These are phyloP conservation scores for Myotis yumanensis DNA, from an alignment of 2,113 vertebrate species.

Conservation along the genomic window DNA sequence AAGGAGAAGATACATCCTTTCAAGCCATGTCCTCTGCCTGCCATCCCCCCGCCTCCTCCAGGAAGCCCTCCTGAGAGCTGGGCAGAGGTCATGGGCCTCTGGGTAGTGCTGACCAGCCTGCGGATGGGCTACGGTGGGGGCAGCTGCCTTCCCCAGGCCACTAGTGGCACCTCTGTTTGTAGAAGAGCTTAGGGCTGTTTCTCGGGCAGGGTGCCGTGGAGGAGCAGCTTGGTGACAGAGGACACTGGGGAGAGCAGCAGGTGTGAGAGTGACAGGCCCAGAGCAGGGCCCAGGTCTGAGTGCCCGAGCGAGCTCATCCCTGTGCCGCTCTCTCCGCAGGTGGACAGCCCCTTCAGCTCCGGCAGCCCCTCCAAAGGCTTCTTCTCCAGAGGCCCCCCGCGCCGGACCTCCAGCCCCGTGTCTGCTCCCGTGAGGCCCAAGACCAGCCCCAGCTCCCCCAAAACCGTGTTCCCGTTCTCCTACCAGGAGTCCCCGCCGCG, in stretches of 20 bases:
- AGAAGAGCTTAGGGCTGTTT: background rate
- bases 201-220: rapidly evolving
- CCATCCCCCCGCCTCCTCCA: background rate
- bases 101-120: background rate
- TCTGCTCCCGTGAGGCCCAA: conserved; percentile 89
- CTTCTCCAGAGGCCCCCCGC: conserved; percentile 89
- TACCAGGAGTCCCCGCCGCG: conserved; percentile 92
- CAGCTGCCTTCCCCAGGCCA: background rate
- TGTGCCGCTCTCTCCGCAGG: conserved; percentile 81
- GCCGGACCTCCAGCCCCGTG: conserved; percentile 88
- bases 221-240: background rate
- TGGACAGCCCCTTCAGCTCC: conserved; percentile 83
- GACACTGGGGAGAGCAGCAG: rapidly evolving
- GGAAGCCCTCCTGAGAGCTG: background rate
- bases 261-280: rapidly evolving
- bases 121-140: rapidly evolving
- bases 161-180: rapidly evolving
- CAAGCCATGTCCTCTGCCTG: rapidly evolving
- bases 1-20: rapidly evolving
- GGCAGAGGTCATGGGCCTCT: rapidly evolving
- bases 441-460: conserved; percentile 89
- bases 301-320: background rate
- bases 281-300: background rate
- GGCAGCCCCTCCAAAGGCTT: conserved; percentile 90
- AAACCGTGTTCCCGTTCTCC: conserved; percentile 91